A percentile compares a stretch with the other conserved stretches of the same genome.
Conservation (phyloP, 1,140 invertebrate genomes). For the Trichonephila clavipes region DNA sequence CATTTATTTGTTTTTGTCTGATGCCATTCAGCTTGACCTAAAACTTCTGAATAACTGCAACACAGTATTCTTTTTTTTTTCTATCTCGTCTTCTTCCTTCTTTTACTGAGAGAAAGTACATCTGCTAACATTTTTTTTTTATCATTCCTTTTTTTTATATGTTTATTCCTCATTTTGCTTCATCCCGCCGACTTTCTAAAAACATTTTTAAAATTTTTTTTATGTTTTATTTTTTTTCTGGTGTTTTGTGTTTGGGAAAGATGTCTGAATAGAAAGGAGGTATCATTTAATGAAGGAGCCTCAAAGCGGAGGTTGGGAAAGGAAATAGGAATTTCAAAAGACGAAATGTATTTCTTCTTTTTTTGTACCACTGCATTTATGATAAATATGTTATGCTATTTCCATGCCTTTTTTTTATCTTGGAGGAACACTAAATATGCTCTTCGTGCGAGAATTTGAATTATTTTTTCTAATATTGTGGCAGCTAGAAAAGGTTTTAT, state of each 20-base stretch:
- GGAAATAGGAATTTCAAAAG: slow-evolving; percentile 20
- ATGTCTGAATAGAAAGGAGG: slow-evolving; percentile 34
- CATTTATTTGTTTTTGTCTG: slow-evolving; percentile 58
- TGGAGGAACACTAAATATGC: background rate
- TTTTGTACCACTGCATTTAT: background rate
- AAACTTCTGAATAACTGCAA: slow-evolving; percentile 47
- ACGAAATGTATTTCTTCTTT: slow-evolving; percentile 1
- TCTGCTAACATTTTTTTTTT: slow-evolving; percentile 45
- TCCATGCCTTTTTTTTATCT: background rate
- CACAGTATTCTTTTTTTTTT: background rate
- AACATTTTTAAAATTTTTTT: slow-evolving; percentile 24
- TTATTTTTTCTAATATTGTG: background rate
- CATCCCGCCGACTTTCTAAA: background rate
- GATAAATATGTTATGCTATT: slow-evolving; percentile 36
- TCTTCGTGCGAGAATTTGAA: background rate
- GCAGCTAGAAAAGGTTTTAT: no score
- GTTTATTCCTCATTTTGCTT: slow-evolving; percentile 17
- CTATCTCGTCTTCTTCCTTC: background rate
- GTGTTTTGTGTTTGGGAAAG: slow-evolving; percentile 3
- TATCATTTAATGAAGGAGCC: slow-evolving; percentile 50
- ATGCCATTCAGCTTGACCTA: slow-evolving; percentile 66
- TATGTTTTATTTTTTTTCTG: background rate
- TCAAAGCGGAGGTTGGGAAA: background rate
- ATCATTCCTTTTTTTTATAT: background rate
- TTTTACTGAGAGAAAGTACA: slow-evolving; percentile 30